A percentile compares a stretch with the other conserved stretches of the same genome.
Evolutionary conservation across 1,140 invertebrate genomes (phyloP).

Genomic region (Brachionus koreanus): DNA sequence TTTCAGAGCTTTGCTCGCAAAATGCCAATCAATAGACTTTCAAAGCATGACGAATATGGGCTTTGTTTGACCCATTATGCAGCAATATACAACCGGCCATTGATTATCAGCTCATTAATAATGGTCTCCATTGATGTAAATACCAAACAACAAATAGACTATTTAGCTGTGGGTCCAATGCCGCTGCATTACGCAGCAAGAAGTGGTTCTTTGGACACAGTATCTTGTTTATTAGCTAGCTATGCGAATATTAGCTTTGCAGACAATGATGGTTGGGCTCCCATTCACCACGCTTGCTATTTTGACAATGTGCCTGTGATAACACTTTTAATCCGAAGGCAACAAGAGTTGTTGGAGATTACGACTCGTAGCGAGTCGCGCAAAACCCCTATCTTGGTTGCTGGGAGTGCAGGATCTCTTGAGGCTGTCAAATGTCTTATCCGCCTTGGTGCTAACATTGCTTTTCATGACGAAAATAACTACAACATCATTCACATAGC

Average conservation of each 20-base stretch:
- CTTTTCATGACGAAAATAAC: conserved; percentile 48
- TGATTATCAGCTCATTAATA: conserved; percentile 53
- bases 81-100: conserved; percentile 55
- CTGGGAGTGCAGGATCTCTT: conserved; percentile 55
- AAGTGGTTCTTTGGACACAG: conserved; percentile 54
- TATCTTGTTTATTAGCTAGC: conserved; percentile 53
- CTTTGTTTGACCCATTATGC: conserved; percentile 55
- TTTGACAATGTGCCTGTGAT: conserved; percentile 55
- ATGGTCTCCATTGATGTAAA: conserved; percentile 55
- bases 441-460: conserved; percentile 50
- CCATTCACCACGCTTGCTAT: conserved; percentile 57
- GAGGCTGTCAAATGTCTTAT: conserved; percentile 54
- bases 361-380: conserved; percentile 47
- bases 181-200: conserved; percentile 55
- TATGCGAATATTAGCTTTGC: conserved; percentile 53
- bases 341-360: conserved; percentile 53
- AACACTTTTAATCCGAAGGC: conserved; percentile 52
- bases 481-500: conserved; percentile 56
- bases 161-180: conserved; percentile 54
- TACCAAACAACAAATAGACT: conserved; percentile 51
- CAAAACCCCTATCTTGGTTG: conserved; percentile 55
- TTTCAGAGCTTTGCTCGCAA: conserved; percentile 53
- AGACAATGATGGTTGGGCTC: conserved; percentile 57
- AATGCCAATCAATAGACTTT: conserved; percentile 51
- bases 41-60: conserved; percentile 57